Evolutionary conservation across 2,888 invertebrate species (phyloP), one percentile per base, ranked within the genome.

Genomic region (Xestia ashworthii): DNA sequence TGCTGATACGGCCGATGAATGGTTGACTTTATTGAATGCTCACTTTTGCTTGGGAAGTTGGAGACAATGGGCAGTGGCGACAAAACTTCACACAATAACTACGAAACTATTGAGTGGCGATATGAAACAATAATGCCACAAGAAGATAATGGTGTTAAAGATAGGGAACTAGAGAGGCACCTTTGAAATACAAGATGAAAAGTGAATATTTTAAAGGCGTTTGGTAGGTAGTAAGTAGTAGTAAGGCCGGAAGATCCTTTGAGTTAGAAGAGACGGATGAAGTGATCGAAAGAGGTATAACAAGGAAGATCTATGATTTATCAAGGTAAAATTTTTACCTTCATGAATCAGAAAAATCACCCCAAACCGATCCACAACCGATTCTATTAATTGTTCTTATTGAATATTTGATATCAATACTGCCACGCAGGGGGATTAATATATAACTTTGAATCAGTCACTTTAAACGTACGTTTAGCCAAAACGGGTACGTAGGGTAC

Each of bases 21-120:
- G 87, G 87, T 84, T 85, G 89, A 88, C 90, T 88, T 88, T 87
- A 88, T 88, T 91, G 91, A 92, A 93, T 92, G 87, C 85, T 88
- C 82, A 89, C 90, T 92, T 91, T 91, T 90, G 92, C 91, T 89
- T 88, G 89, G 88, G 82, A 87, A 89, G 88, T 71, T 12, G 50
- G 53, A 84, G 81, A 88, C 89, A 88, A 88, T 88, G 71, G 88
- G 38, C 58, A 83, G 60, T 74, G 72, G 76, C 71, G 76, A 83
- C 88, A 81, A 81, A 78, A 88, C 80, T 83, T 76, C 78, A 87
- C 78, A 89, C 80, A 89, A 88, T 84, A 84, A 80, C 81, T 81
- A 81, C 72, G 80, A 76, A 83, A 83, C 78, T 72, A 83, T 85
- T 83, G 84, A 84, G 70, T 74, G 76, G 70, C 72, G 82, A 87